phyloP scores from a whole-genome alignment of 2,888 invertebrate genomes.

The Tipula vernalis region DNA sequence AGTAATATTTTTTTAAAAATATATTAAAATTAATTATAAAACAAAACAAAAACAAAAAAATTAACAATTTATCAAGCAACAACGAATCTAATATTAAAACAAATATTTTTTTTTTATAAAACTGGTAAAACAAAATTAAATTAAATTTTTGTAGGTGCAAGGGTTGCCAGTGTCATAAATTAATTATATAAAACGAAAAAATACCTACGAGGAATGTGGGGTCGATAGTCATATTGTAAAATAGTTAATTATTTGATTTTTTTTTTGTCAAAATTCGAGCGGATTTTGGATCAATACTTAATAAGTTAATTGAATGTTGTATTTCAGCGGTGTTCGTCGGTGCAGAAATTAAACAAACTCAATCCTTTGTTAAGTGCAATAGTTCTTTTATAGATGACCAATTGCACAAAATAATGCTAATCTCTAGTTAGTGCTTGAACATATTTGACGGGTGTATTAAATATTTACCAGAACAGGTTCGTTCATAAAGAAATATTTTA shows the following conservation, averaged over 20 bases:
- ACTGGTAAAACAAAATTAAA: neutral
- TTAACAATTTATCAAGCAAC: neutral
- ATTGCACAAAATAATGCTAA: too few relatives aligned
- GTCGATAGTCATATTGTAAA: neutral
- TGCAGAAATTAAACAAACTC: too few relatives aligned
- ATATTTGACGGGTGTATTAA: too few relatives aligned
- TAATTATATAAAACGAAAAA: neutral
- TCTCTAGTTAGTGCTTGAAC: too few relatives aligned
- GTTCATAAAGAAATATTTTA: too few relatives aligned
- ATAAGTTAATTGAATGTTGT: too few relatives aligned
- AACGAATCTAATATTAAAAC: neutral
- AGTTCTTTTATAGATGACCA: too few relatives aligned
- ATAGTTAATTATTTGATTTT: neutral
- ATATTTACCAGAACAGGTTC: too few relatives aligned
- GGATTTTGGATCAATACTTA: too few relatives aligned
- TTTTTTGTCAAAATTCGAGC: neutral
- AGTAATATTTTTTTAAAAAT: slow-evolving; percentile 4
- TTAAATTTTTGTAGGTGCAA: neutral
- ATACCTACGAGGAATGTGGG: neutral
- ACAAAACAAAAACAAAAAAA: neutral
- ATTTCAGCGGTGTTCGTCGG: too few relatives aligned
- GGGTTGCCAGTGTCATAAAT: neutral
- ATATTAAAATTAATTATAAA: neutral
- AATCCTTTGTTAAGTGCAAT: too few relatives aligned
- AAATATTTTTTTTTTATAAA: neutral